These are phyloP conservation scores for Campoletis sonorensis DNA, from an alignment of 1,140 invertebrate species.

Conservation along the genomic window DNA sequence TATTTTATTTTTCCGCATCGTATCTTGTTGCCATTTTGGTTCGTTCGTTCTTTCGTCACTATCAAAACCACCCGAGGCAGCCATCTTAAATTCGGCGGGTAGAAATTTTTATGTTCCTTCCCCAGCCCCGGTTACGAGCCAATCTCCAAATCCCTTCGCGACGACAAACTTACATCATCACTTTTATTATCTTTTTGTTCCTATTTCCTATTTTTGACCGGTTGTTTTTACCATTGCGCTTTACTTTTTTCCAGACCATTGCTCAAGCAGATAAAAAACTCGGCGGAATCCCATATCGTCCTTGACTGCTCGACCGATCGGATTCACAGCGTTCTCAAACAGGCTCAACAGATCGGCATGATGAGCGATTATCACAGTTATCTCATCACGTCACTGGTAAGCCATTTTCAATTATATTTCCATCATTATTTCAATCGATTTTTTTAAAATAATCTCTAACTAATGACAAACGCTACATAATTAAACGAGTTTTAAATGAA, in stretches of 20 bases:
- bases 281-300: slow-evolving; percentile 93
- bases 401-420: slow-evolving; percentile 53
- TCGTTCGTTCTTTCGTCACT: slow-evolving; percentile 16
- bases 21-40: not conserved
- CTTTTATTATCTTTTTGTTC: not conserved
- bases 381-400: slow-evolving; percentile 91
- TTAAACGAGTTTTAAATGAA: not conserved
- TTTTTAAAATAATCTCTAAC: not conserved
- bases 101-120: no score
- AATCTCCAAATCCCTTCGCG: not conserved
- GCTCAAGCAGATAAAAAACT: slow-evolving; percentile 94
- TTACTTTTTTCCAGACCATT: slow-evolving; percentile 82
- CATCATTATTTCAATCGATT: not conserved
- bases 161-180: not conserved
- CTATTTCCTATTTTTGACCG: not conserved
- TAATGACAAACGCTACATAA: not conserved
- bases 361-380: slow-evolving; percentile 96
- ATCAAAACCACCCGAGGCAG: slow-evolving; percentile 2
- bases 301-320: slow-evolving; percentile 92
- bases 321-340: slow-evolving; percentile 90
- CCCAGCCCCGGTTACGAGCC: not conserved
- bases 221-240: not conserved
- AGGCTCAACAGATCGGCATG: slow-evolving; percentile 96
- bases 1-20: not conserved
- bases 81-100: slow-evolving; percentile 15